phyloP scores from a whole-genome alignment of 1,140 invertebrate genomes.

The Brachionus rubens region DNA sequence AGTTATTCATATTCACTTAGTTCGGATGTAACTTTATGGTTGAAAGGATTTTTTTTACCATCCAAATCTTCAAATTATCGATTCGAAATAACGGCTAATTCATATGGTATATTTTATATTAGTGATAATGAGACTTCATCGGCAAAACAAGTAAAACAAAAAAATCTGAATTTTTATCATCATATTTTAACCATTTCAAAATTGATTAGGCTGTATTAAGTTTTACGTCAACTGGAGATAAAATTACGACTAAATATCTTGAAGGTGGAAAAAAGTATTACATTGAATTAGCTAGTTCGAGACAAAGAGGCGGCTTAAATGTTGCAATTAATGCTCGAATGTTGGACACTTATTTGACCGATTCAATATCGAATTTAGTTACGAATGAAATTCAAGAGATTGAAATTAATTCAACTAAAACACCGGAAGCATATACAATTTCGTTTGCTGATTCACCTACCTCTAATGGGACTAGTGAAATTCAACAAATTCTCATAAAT shows the following conservation, averaged over 20 bases:
- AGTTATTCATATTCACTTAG: background rate
- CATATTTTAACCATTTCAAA: too few relatives aligned
- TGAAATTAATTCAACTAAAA: background rate
- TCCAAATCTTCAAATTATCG: background rate
- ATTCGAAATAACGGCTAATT: slow-evolving; percentile 16
- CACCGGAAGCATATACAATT: background rate
- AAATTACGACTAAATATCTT: background rate
- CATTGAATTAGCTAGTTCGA: background rate
- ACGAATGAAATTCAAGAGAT: background rate
- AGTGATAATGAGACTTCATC: background rate
- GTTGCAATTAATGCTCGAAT: background rate
- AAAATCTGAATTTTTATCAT: too few relatives aligned
- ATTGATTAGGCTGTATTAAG: too few relatives aligned
- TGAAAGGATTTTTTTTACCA: slow-evolving; percentile 20
- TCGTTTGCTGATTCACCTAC: background rate
- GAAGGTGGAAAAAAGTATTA: background rate
- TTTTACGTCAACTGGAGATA: background rate
- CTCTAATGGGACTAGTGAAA: background rate
- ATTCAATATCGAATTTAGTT: background rate
- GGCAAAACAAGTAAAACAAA: background rate
- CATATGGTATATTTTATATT: slow-evolving; percentile 4
- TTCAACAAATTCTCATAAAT: background rate
- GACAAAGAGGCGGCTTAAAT: background rate
- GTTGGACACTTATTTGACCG: background rate
- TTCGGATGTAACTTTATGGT: background rate